Evolutionary conservation across 2,888 invertebrate genomes (phyloP).

Genomic region (Napeogenes inachia): DNA sequence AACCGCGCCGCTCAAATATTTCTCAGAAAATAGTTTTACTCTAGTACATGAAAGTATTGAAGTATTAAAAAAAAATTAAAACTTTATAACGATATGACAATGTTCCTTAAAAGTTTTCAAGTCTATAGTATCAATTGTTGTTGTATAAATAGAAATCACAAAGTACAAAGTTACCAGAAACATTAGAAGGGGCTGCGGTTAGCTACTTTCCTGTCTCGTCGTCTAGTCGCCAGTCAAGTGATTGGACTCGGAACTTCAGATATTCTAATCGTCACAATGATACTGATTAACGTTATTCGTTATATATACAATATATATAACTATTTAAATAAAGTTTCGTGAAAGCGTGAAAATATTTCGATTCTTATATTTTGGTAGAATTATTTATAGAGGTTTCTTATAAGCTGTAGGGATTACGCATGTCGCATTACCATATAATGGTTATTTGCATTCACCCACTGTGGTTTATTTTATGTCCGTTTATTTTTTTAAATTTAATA

Average conservation of each 20-base stretch:
- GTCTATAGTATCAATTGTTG: neutral
- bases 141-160: conserved; percentile 32
- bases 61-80: conserved; percentile 6
- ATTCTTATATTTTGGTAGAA: conserved; percentile 46
- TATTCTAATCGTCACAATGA: conserved; percentile 22
- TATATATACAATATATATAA: conserved; percentile 13
- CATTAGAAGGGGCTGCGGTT: conserved; percentile 52
- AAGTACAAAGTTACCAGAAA: conserved; percentile 60
- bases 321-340: conserved; percentile 20
- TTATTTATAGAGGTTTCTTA: conserved; percentile 51
- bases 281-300: neutral
- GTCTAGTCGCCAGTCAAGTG: conserved; percentile 52
- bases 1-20: conserved; percentile 41
- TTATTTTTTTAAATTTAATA: conserved; percentile 72
- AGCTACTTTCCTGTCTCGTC: conserved; percentile 38
- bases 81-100: no score
- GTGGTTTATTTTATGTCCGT: conserved; percentile 62
- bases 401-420: conserved; percentile 63
- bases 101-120: no score
- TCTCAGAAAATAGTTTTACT: conserved; percentile 42
- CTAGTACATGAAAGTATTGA: conserved; percentile 31
- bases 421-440: conserved; percentile 71
- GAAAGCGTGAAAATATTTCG: conserved; percentile 39
- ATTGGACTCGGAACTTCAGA: conserved; percentile 38
- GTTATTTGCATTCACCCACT: conserved; percentile 68